Evolutionary conservation across 2,797 vertebrate genomes (phyloP), one percentile per base, ranked within the genome.

Genomic region (Leptodactylus fallax): DNA sequence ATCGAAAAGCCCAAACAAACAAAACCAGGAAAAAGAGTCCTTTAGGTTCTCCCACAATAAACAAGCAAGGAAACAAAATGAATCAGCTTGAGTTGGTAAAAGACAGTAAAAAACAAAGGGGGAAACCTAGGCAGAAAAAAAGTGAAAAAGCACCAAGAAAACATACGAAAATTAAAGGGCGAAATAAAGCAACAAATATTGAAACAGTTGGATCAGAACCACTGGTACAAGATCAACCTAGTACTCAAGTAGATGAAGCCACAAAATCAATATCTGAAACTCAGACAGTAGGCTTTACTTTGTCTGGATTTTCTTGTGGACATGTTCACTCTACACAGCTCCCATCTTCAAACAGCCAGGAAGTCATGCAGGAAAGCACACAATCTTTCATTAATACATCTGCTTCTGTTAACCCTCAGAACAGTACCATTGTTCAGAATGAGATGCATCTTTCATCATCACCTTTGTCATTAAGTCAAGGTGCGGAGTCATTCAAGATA

Each of bases 1-100:
- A 92, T 83, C 92, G 91, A 27, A 96, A 93, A 93, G 87, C 90
- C 79, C 95, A 94, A 90, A 91, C 93, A 87, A 93, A 94, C 90
- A 97, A 95, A 93, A 92, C 93, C 83, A 97, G 94, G 92, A 97
- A 94, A 90, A 95, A 95, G 90, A 92, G 94, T 91, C 60, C 87
- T 10, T 60, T 23, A 91, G 92, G 90, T 83, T 87, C 94, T 10
- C 53, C 92, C 87, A 87, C 91, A 56, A 91, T 92, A 53, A 91
- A 90, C 65, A 96, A 95, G 90, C 97, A 95, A 93, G 96, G 93
- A 90, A 95, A 92, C 89, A 96, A 92, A 91, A 87, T 90, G 49
- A 97, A 91, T 91, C 93, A 94, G 82, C 83, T 91, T 53, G 90
- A 90, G 87, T 95, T 90, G 81, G 53, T 65, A 79, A 95, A 93